Evolutionary conservation across 2,888 invertebrate genomes (phyloP), one percentile per base, ranked within the genome.

Genomic region (Papilio demoleus): DNA sequence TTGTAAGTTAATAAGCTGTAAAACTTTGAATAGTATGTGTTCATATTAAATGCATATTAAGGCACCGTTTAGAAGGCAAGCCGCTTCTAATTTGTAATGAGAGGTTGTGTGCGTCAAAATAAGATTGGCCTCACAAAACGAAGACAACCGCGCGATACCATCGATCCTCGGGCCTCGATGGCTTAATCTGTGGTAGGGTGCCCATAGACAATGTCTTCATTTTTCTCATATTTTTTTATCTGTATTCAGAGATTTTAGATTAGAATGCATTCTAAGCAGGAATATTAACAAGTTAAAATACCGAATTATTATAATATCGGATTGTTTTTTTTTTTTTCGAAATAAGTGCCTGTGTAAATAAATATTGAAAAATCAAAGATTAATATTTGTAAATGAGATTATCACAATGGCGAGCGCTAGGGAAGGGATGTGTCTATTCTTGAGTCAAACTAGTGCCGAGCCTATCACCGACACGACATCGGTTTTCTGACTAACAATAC

Each of bases 81-180:
- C 82, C 89, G 88, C 79, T 78, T 83, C 87, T 86, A 89, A 89
- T 89, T 82, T 83, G 78, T 89, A 89, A 89, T 89, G 80, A 88
- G 80, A 70, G 88, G 89, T 83, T 88, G 77, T 73, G 71, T 70
- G 79, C 79, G 81, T 79, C 79, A 80, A 84, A 87, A 84, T 81
- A 83, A 82, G 81, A 78, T 73, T 31, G 71, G 70, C 56, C 45
- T 53, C 67, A 83, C 78, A 83, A 84, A 79, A 84, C 80, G 79
- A 81, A 75, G 75, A 76, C 38, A 75, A 79, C 75, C 76, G 78
- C 73, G 76, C 73, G 89, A 88, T 88, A 88, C 73, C 75, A 84
- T 82, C 85, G 77, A 75, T 77, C 84, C 85, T 74, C 81, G 79
- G 85, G 84, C 82, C 72, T 73, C 80, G 87, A 89, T 88, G 88